A percentile compares a stretch with the other conserved stretches of the same genome.
Conservation (phyloP, 2,797 vertebrate species). For the Scomberomorus guttatus region DNA sequence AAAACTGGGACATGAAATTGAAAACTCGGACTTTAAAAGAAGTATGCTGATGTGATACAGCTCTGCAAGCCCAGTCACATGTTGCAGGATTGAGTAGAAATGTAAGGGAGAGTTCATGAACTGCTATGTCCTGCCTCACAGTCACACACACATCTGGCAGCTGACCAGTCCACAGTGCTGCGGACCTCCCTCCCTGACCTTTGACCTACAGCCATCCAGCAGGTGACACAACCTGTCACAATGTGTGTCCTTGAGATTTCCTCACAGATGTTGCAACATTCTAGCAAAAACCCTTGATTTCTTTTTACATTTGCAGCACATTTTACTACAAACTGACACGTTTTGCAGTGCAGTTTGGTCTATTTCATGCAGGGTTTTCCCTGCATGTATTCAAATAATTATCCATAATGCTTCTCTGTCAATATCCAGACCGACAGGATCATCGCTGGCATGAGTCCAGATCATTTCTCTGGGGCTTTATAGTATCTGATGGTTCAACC, state of each 20-base stretch:
- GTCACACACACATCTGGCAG: too few relatives aligned
- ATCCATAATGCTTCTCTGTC: too few relatives aligned
- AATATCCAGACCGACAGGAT: background rate
- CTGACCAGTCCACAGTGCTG: too few relatives aligned
- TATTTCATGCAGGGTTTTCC: background rate
- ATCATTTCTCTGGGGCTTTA: background rate
- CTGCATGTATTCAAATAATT: background rate
- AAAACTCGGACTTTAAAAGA: too few relatives aligned
- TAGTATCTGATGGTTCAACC: background rate
- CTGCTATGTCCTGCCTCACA: background rate
- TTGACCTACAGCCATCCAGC: background rate
- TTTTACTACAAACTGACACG: background rate
- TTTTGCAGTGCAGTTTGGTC: background rate
- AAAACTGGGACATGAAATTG: too few relatives aligned
- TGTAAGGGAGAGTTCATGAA: background rate
- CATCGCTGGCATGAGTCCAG: background rate
- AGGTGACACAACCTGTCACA: background rate
- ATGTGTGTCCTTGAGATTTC: background rate
- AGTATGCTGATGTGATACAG: too few relatives aligned
- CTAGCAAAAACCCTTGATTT: too few relatives aligned
- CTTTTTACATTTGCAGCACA: background rate
- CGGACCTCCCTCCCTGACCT: background rate
- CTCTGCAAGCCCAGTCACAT: background rate
- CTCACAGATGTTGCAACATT: background rate
- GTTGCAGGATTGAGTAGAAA: background rate